Evolutionary conservation across 2,113 vertebrate genomes (phyloP).

Genomic region (Himantopus leucocephalus): DNA sequence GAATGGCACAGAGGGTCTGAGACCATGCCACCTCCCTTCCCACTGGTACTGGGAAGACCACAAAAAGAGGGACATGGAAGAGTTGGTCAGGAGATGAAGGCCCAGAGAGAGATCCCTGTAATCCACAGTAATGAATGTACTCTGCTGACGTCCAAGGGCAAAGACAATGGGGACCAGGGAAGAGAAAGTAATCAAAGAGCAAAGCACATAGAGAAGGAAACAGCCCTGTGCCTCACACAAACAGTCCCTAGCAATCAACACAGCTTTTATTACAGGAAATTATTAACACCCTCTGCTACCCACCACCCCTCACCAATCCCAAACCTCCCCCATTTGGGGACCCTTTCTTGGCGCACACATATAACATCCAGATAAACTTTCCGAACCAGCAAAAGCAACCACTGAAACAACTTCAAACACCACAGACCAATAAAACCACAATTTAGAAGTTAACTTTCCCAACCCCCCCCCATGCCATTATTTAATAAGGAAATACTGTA

Average conservation of each 20-base stretch:
- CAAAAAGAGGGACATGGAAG: not conserved
- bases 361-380: conserved; percentile 75
- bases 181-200: conserved; percentile 41
- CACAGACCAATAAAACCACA: conserved; percentile 75
- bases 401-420: conserved; percentile 77
- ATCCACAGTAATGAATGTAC: not conserved
- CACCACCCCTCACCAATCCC: conserved; percentile 63
- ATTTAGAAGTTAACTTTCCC: conserved; percentile 70
- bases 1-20: not conserved
- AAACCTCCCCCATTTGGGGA: conserved; percentile 66
- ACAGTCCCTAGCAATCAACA: conserved; percentile 70
- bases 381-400: conserved; percentile 73
- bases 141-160: not conserved
- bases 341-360: conserved; percentile 72
- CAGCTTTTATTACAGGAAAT: conserved; percentile 69
- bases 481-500: conserved; percentile 75
- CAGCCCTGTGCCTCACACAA: conserved; percentile 64
- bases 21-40: not conserved
- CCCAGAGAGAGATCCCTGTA: not conserved
- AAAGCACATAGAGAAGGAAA: conserved; percentile 59
- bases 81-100: not conserved
- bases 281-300: conserved; percentile 70
- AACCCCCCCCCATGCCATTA: conserved; percentile 66
- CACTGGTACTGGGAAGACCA: not conserved
- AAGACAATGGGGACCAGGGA: conserved; percentile 15